Evolutionary conservation across 2,888 invertebrate species (phyloP), one percentile per base, ranked within the genome.

Genomic region (Ypsolopha sequella): DNA sequence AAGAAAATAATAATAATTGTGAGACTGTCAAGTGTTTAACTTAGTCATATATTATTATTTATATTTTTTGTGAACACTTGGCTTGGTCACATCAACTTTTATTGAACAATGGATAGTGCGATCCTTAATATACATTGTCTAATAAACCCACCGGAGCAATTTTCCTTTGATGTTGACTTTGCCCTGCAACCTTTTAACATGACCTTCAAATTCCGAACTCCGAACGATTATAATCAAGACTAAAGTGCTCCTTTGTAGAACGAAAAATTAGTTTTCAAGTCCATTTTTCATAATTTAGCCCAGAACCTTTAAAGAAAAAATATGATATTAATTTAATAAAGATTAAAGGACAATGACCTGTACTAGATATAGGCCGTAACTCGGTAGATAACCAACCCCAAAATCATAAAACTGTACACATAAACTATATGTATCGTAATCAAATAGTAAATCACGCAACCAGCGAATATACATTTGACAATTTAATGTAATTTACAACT

Each of bases 401-500:
- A 65, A 55, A 64, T 62, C 64, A 66, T 70, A 71, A 72, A 77
- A 70, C 64, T 71, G 67, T 68, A 60, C 55, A 66, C 76, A 65
- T 79, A 80, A 80, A 78, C 53, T 72, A 74, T 62, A 61, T 60
- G 67, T 67, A 64, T 66, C 69, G 70, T 76, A 80, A 81, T 68
- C 73, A 80, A 79, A 80, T 64, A 62, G 68, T 81, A 81, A 79
- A 80, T 81, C 66, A 68, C 56, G 60, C 52, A 52, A 58, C 43
- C 50, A 60, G 63, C 62, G 60, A 63, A 56, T 66, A 64, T 62
- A 63, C 61, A 60, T 61, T 61, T 53, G 59, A 60, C 61, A 63
- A 68, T 69, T 70, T 58, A 65, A 59, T 55, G 48, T 62, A 77
- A 84, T 85, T 84, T 85, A 84, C 71, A 75, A 84, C 75, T 58